These are phyloP conservation scores for Nylanderia fulva DNA, from an alignment of 1,140 invertebrate species.

Conservation along the genomic window DNA sequence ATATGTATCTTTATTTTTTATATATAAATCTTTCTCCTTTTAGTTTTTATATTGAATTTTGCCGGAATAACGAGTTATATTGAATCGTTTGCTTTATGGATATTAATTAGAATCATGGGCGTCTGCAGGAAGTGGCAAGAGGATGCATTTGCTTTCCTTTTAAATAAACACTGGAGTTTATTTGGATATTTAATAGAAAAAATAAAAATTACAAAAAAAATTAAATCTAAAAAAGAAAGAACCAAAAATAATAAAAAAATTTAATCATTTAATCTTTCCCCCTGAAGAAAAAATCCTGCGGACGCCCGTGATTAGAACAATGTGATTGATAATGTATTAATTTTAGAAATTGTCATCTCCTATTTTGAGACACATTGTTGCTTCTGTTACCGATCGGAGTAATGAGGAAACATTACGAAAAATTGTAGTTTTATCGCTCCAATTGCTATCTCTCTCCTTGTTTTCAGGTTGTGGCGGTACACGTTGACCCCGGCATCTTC, in stretches of 20 bases:
- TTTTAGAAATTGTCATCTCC: not conserved
- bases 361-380: too few relatives aligned
- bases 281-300: too few relatives aligned
- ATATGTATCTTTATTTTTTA: not conserved
- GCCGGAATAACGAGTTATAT: not conserved
- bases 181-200: too few relatives aligned
- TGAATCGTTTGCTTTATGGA: not conserved
- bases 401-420: not conserved
- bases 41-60: not conserved
- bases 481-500: constrained; percentile 90
- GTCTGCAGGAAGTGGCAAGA: too few relatives aligned
- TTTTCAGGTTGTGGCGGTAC: constrained; percentile 92
- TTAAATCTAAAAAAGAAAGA: too few relatives aligned
- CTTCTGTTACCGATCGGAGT: not conserved
- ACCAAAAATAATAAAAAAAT: too few relatives aligned
- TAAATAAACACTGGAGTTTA: too few relatives aligned
- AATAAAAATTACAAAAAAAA: too few relatives aligned
- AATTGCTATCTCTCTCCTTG: constrained; percentile 4
- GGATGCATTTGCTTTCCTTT: too few relatives aligned
- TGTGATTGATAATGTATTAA: not conserved
- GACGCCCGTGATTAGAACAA: too few relatives aligned
- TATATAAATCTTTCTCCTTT: not conserved
- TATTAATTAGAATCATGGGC: too few relatives aligned
- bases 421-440: not conserved
- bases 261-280: too few relatives aligned